Base-by-base conservation (phyloP, 2,113 vertebrate genomes). In the Boleophthalmus pectinirostris region DNA sequence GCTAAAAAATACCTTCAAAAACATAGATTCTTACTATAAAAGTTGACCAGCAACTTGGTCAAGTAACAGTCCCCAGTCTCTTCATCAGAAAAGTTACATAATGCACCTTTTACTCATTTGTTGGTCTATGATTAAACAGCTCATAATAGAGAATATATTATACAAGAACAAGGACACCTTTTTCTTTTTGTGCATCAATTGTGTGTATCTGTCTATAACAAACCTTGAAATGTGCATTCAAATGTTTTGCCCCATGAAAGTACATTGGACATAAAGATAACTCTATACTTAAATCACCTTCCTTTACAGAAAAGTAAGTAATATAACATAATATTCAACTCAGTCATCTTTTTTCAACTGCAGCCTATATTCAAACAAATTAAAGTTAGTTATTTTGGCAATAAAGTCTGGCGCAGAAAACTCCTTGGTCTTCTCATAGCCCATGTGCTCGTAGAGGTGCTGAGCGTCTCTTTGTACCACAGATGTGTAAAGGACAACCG, bases 401-500 rank as follows among this genome's bases (percentile, higher is more conserved):
- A 69, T 0, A 0, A 87, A 3, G 3, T 85, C 78, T 0, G 92
- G 91, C 0, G 67, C 0, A 0, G 75, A 15, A 38, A 87, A 86
- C 74, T 94, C 85, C 13, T 86, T 23, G 0, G 78, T 74, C 83
- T 85, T 92, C 58, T 73, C 13, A 76, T 78, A 95, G 56, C 93
- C 94, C 86, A 93, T 64, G 69, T 71, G 69, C 57, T 92, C 91
- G 7, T 94, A 95, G 1, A 95, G 89, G 63, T 79, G 91, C 74
- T 93, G 94, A 15, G 92, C 94, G 2, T 93, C 93, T 0, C 82
- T 92, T 78, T 93, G 91, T n/a, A 95, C 90, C 49, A 92, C 53
- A 0, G 94, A 92, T 0, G 94, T 95, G 70, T 66, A 49, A 2
- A 95, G 86, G 10, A 92, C 0, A 3, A 95, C 91, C 0, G 84